Percentiles rank a stretch among this genome's conserved stretches.
Evolutionary conservation across 2,797 vertebrate species (phyloP).

Genomic region (Brachyrhaphis roseni): DNA sequence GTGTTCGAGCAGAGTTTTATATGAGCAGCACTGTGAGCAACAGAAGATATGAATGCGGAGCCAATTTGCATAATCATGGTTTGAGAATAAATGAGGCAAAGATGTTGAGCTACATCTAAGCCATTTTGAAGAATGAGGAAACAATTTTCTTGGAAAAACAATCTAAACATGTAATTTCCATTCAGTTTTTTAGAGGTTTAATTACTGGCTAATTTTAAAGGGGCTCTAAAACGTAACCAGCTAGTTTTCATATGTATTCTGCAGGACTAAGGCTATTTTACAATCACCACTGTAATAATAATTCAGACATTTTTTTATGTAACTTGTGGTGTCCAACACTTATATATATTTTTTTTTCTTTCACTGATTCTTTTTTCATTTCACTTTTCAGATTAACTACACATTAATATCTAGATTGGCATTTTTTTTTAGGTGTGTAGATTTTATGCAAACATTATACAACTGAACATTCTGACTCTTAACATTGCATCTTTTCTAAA

Average conservation of each 20-base stretch:
- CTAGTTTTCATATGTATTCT: not conserved
- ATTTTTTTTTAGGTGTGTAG: not conserved
- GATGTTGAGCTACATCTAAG: not conserved
- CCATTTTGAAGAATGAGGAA: not conserved
- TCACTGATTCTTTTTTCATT: too few species aligned
- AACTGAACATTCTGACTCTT: not conserved
- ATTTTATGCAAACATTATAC: not conserved
- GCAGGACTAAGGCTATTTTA: not conserved
- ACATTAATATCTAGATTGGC: not conserved
- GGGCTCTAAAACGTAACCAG: not conserved
- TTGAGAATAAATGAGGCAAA: constrained; percentile 12
- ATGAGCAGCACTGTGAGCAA: not conserved
- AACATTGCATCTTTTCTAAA: not conserved
- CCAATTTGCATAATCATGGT: constrained; percentile 2
- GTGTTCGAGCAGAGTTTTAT: not conserved
- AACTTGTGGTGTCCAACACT: not conserved
- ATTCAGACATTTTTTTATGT: not conserved
- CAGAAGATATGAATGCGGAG: not conserved
- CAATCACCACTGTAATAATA: not conserved
- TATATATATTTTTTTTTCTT: too few species aligned
- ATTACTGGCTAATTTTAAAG: not conserved
- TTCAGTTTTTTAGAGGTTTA: not conserved
- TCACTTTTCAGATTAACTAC: not conserved
- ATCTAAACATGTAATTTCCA: not conserved
- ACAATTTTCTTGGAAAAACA: not conserved